These are phyloP conservation scores for Serranus cabrilla DNA, from an alignment of 2,797 vertebrate species.

Conservation along the genomic window DNA sequence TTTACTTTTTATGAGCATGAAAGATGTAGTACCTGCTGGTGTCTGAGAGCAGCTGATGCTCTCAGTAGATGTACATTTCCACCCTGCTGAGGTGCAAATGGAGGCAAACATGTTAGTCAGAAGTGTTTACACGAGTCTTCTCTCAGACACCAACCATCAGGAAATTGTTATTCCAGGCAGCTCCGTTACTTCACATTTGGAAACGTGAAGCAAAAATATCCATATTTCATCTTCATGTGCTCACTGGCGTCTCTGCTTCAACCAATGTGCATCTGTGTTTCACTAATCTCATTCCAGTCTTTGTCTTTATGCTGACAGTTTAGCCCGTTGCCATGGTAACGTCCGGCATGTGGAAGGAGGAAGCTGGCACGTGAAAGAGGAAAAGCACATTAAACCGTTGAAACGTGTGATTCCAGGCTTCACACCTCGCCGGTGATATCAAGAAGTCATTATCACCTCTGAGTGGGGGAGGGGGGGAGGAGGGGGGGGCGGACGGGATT, in stretches of 20 bases:
- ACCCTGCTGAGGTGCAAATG: conserved; percentile 47
- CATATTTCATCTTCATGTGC: conserved; percentile 2
- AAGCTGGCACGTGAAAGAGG: conserved; percentile 25
- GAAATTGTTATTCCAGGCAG: not conserved
- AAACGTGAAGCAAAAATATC: not conserved
- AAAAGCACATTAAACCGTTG: conserved; percentile 46
- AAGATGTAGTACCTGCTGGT: too few relatives aligned
- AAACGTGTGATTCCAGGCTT: conserved; percentile 52
- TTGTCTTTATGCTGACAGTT: conserved; percentile 66
- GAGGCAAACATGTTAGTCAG: conserved; percentile 17
- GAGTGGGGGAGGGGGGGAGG: conserved; percentile 16
- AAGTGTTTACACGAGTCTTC: not conserved
- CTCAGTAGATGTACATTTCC: too few relatives aligned
- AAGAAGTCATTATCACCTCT: conserved; percentile 70
- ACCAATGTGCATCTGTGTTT: conserved; percentile 16
- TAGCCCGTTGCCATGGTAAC: conserved; percentile 61
- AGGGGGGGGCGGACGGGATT: not conserved
- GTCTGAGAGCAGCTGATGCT: too few relatives aligned
- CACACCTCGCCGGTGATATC: conserved; percentile 55
- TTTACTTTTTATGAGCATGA: too few relatives aligned
- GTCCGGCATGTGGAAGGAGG: conserved; percentile 28
- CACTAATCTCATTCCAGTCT: conserved; percentile 56
- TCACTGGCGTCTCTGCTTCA: conserved; percentile 4
- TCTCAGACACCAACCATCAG: not conserved
- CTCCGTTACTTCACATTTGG: not conserved